Conservation (phyloP, 2,888 invertebrate genomes). For the Ariolimax columbianus region DNA sequence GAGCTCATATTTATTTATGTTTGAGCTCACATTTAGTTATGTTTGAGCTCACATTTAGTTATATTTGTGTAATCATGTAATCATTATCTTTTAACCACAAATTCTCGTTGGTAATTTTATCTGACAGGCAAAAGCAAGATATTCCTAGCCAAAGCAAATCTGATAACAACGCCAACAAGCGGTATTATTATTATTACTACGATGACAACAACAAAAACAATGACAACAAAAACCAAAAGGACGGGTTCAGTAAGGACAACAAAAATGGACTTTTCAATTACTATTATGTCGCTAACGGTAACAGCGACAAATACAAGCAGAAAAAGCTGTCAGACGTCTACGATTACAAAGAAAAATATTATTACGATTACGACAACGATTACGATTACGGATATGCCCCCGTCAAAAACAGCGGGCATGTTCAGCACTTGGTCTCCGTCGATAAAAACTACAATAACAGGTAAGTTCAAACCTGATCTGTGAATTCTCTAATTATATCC, state of each 20-base stretch:
- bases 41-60: too few relatives aligned
- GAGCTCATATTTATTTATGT: too few relatives aligned
- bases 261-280: slow-evolving; percentile 29
- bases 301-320: slow-evolving; percentile 23
- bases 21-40: too few relatives aligned
- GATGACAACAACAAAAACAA: slow-evolving; percentile 39
- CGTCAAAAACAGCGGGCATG: slow-evolving; percentile 2
- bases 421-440: slow-evolving; percentile 1
- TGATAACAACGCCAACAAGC: not conserved
- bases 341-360: slow-evolving; percentile 9
- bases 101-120: not conserved
- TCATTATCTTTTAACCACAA: too few relatives aligned
- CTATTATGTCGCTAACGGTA: slow-evolving; percentile 32
- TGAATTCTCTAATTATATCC: too few relatives aligned
- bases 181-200: slow-evolving; percentile 47
- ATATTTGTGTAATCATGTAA: too few relatives aligned
- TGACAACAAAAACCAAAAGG: not conserved
- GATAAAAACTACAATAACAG: slow-evolving; percentile 36
- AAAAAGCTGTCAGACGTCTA: not conserved
- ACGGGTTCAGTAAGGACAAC: slow-evolving; percentile 13
- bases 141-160: not conserved
- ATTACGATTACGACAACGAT: slow-evolving; percentile 23
- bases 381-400: slow-evolving; percentile 29
- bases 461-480: too few relatives aligned
- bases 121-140: not conserved